phyloP scores from a whole-genome alignment of 2,888 invertebrate genomes.

The Cybosia mesomella region DNA sequence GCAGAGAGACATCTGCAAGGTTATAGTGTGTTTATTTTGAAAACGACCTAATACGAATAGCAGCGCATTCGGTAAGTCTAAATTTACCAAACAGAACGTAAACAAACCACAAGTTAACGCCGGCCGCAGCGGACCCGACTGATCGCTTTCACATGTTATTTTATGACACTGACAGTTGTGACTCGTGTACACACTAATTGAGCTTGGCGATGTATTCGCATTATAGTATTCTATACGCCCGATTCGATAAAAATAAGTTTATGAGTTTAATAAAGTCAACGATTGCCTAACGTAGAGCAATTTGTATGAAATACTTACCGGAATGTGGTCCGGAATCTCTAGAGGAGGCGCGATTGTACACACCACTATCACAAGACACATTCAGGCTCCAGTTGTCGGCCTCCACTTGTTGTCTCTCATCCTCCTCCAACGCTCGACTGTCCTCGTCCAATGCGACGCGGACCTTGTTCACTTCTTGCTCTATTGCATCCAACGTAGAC shows the following conservation, averaged over 20 bases:
- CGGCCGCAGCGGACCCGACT: conserved; percentile 60
- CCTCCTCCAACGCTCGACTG: conserved; percentile 81
- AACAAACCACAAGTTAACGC: conserved; percentile 80
- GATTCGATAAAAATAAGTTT: conserved; percentile 74
- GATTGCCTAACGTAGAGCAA: conserved; percentile 31
- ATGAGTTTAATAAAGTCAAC: conserved; percentile 63
- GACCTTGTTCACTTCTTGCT: conserved; percentile 83
- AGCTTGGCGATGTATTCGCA: conserved; percentile 67
- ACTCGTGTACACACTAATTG: conserved; percentile 69
- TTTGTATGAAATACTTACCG: conserved; percentile 66
- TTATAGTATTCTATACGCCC: conserved; percentile 57
- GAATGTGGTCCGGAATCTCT: conserved; percentile 85
- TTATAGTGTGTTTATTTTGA: conserved; percentile 82
- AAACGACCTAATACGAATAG: conserved; percentile 83
- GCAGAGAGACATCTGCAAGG: conserved; percentile 81
- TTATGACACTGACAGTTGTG: conserved; percentile 70
- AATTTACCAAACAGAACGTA: conserved; percentile 83
- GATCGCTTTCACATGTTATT: conserved; percentile 72
- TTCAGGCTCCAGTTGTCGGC: conserved; percentile 85
- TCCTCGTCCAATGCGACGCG: conserved; percentile 83
- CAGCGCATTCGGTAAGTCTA: conserved; percentile 79
- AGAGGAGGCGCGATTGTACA: conserved; percentile 87
- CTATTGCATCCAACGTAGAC: conserved; percentile 82
- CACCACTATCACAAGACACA: conserved; percentile 87
- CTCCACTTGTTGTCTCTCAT: conserved; percentile 79